These are phyloP conservation scores for Siniperca chuatsi DNA, from an alignment of 2,113 vertebrate genomes.

Conservation along the genomic window DNA sequence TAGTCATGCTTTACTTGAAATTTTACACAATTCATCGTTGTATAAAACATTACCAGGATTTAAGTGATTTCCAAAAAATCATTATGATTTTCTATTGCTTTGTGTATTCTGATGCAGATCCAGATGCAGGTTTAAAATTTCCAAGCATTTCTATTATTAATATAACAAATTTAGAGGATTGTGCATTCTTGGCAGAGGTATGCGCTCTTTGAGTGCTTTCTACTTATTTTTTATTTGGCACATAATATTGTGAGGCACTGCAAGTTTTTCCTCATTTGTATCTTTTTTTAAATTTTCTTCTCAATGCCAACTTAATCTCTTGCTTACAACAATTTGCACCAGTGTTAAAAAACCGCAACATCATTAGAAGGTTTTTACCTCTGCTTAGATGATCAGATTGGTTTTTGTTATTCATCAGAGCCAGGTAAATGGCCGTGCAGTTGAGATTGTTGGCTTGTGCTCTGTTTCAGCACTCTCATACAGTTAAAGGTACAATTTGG, in stretches of 20 bases:
- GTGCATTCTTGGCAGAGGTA: neutral
- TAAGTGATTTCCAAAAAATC: neutral
- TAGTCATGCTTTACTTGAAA: neutral
- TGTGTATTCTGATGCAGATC: constrained; percentile 2
- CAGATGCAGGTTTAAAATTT: neutral
- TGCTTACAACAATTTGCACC: neutral
- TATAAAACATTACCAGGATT: neutral
- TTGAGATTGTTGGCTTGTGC: constrained; percentile 4
- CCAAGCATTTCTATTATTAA: constrained; percentile 16
- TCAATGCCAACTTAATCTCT: constrained; percentile 19
- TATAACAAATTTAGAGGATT: constrained; percentile 7
- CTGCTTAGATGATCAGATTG: neutral
- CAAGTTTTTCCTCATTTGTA: constrained; percentile 3
- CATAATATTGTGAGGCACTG: constrained; percentile 2
- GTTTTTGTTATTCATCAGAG: neutral
- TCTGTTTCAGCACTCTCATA: neutral
- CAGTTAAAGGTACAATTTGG: neutral
- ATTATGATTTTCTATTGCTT: neutral
- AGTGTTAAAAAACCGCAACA: neutral
- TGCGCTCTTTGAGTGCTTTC: neutral
- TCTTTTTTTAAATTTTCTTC: constrained; percentile 9
- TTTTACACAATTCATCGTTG: neutral
- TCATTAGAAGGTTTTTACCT: neutral
- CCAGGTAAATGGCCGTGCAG: neutral
- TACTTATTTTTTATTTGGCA: constrained; percentile 36